Evolutionary conservation across 2,797 vertebrate genomes (phyloP), one percentile per base, ranked within the genome.

Genomic region (Enteromius thamalakanensis): DNA sequence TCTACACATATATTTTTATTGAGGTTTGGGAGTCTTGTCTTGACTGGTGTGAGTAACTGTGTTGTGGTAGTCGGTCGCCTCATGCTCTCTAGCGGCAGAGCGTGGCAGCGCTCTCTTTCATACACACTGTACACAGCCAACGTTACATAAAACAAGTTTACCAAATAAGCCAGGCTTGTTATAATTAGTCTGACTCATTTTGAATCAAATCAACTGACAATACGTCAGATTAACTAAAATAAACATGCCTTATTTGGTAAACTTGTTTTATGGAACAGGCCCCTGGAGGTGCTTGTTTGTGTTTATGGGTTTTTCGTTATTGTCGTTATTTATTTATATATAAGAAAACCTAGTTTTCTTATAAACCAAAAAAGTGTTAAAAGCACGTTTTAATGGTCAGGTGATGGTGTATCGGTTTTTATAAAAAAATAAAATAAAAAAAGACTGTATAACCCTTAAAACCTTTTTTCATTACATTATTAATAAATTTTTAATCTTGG

Each of bases 11-110:
- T 40, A 29, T 45, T 71, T 72, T 62, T 76, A 23, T 12, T 9
- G 45, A 15, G 34, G 29, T 81, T 65, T 65, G n/a, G 21, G 21
- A 21, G 23, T 70, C 2, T 58, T 49, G 34, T 69, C 1, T 42
- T 49, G 21, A 14, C 17, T 23, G 19, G 42, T 60, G 23, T 80
- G 9, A 23, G 15, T 45, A n/a, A 12, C 8, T n/a, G 15, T 23
- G 34, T 47, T 64, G 49, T 64, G 14, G 3, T 19, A 37, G 40
- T 17, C 64, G 37, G 53, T 69, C 23, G 45, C 62, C 14, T 82
- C n/a, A 26, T 55, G 86, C 88, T 77, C 83, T 82, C 88, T 88
- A 78, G 83, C 86, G 88, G 80, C 47, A 47, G 47, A 55, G 34
- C n/a, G 62, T 42, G 26, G 10, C 21, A 64, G 7, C 12, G 6